Conservation (phyloP, 2,888 invertebrate species). For the Timema cristinae region DNA sequence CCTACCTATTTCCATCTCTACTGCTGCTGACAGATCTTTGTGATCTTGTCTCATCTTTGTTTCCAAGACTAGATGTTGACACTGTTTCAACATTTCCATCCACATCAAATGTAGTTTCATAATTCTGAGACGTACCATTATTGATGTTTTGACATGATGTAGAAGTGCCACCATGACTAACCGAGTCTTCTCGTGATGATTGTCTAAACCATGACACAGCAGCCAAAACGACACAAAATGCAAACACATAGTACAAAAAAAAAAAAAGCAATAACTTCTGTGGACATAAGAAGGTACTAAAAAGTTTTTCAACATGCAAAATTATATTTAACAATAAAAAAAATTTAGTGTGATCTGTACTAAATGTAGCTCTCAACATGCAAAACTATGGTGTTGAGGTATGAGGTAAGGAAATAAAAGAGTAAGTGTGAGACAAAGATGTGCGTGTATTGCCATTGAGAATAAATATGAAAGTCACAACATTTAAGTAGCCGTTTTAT, state of each 20-base stretch:
- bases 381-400: no score
- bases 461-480: no score
- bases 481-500: no score
- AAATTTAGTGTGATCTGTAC: no score
- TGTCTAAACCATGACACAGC: conserved; percentile 31
- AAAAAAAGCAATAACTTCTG: conserved; percentile 8
- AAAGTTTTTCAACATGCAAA: not conserved
- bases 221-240: conserved; percentile 30
- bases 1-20: conserved; percentile 70
- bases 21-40: conserved; percentile 54
- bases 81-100: conserved; percentile 91
- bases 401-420: no score
- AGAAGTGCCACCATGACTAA: conserved; percentile 25
- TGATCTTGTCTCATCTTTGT: conserved; percentile 59
- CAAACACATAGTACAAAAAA: conserved; percentile 15
- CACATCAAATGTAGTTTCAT: conserved; percentile 82
- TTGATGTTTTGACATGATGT: conserved; percentile 22
- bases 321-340: no score
- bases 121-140: conserved; percentile 60
- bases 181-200: conserved; percentile 26
- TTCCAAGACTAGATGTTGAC: conserved; percentile 73
- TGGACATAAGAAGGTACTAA: no score
- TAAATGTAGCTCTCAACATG: no score
- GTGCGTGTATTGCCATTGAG: no score
- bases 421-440: no score